phyloP scores from a whole-genome alignment of 2,797 vertebrate species.

The Prunella strophiata region DNA sequence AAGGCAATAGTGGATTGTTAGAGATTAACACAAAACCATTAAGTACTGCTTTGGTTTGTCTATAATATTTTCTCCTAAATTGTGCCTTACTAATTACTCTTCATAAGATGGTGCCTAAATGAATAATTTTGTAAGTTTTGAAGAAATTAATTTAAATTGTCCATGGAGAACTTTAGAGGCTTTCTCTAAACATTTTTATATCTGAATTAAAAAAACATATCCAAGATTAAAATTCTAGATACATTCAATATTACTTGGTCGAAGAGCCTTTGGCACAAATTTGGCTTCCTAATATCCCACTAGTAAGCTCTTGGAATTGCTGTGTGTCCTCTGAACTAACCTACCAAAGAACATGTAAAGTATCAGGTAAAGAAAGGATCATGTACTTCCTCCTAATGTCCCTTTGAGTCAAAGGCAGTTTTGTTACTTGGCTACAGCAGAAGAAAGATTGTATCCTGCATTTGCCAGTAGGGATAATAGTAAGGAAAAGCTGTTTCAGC shows the following conservation, averaged over 20 bases:
- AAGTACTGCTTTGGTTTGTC: background rate
- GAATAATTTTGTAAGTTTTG: background rate
- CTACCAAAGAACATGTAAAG: background rate
- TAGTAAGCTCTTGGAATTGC: background rate
- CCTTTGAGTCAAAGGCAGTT: background rate
- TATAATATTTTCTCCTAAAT: background rate
- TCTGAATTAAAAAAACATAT: background rate
- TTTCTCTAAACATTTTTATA: background rate
- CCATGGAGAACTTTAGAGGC: background rate
- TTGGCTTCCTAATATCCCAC: background rate
- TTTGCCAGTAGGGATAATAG: background rate
- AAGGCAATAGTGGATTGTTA: background rate
- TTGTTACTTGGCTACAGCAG: background rate
- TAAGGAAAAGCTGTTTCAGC: background rate
- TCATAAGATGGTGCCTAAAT: background rate
- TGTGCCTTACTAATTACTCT: background rate
- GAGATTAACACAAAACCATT: background rate
- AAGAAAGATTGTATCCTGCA: background rate
- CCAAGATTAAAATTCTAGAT: background rate
- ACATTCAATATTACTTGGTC: background rate
- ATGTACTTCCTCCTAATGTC: background rate
- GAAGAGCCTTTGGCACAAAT: background rate
- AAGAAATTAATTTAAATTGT: background rate
- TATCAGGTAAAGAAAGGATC: background rate
- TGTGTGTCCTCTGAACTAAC: background rate